Base-by-base conservation (phyloP, 2,797 vertebrate species). In the Dendrocincla tyrannina region DNA sequence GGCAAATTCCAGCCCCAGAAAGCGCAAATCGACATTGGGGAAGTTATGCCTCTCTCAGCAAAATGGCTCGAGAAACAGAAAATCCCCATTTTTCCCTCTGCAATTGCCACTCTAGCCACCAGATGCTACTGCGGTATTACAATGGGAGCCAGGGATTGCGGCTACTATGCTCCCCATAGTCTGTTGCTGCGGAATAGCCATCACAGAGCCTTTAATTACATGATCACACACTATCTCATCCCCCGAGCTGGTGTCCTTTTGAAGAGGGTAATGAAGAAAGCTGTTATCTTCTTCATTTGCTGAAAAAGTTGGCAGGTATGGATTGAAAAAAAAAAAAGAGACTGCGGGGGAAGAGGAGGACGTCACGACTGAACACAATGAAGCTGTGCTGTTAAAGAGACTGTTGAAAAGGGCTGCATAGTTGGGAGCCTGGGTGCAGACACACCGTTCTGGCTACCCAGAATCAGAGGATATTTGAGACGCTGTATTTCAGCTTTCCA, bases 41-140 rank as follows among this genome's bases (percentile, higher is more conserved):
- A 77, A 12, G 24, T 78, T 6, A 13, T 55, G 37, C 17, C 44
- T 24, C 66, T 93, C 35, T 46, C 69, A 69, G 85, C 25, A 66
- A 19, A 7, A 4, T 2, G 27, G 80, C 41, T 74, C 37, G 70
- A 63, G 60, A 78, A 66, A 55, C 25, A 0, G 2, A 85, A 87
- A 86, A 85, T 20, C 2, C 12, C 22, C 2, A 0, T 35, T 92
- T 79, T 42, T 16, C 17, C 46, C 41, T 0, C 2, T 95, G 96
- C 83, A 97, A 74, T 96, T 94, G 70, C 90, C 1, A 18, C 41
- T 93, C 16, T 49, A 47, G 72, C 95, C 96, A 89, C 77, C 93
- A 97, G 96, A 93, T 96, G 95, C 73, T 97, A 96, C 95, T 96
- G 95, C 2, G 6, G 89, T 75, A 95, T 41, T 28, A 93, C 60